These are phyloP conservation scores for Pygoscelis adeliae DNA, from an alignment of 2,113 vertebrate genomes.

Conservation along the genomic window DNA sequence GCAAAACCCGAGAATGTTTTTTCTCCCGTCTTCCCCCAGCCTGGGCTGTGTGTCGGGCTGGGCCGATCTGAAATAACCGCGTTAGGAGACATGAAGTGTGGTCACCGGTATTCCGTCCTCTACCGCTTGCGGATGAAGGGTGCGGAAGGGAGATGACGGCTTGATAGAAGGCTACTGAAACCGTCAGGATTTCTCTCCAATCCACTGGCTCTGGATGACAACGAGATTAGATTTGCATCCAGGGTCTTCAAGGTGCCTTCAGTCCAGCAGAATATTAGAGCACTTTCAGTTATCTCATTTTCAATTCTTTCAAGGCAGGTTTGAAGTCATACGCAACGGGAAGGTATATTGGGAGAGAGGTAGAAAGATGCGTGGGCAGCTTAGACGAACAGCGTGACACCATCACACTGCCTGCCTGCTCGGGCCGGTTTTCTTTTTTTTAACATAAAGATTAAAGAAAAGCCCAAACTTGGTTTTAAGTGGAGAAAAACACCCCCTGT, in stretches of 20 bases:
- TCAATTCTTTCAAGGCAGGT: not conserved
- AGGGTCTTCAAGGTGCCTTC: not conserved
- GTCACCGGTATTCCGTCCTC: too few species aligned
- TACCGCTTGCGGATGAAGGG: rapidly evolving
- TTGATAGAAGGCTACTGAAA: not conserved
- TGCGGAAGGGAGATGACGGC: not conserved
- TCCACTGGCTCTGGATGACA: not conserved
- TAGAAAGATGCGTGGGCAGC: not conserved
- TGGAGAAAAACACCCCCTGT: not conserved
- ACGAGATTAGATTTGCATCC: not conserved
- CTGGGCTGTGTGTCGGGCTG: not conserved
- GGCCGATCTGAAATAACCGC: not conserved
- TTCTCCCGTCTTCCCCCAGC: not conserved
- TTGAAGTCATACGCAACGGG: not conserved
- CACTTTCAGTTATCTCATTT: not conserved
- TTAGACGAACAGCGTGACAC: not conserved
- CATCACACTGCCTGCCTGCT: not conserved
- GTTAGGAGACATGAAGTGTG: not conserved
- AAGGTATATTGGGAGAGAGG: not conserved
- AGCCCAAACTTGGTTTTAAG: not conserved
- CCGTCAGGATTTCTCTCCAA: not conserved
- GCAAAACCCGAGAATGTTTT: not conserved
- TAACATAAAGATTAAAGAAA: not conserved
- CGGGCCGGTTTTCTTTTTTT: not conserved
- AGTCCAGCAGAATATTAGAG: not conserved